phyloP scores from a whole-genome alignment of 2,797 vertebrate species.

The Lutjanus argentimaculatus region DNA sequence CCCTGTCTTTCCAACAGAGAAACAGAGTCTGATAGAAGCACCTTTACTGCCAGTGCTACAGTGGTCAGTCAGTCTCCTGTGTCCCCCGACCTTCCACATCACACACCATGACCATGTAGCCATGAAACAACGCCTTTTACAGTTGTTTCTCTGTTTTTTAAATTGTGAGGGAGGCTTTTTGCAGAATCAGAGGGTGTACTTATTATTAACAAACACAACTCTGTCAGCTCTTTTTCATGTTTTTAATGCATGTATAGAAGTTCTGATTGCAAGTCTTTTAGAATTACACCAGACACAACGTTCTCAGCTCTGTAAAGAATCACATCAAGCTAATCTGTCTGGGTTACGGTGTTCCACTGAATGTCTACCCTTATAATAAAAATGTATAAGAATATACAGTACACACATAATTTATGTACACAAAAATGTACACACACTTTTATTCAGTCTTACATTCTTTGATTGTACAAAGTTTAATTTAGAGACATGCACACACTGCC shows the following conservation, averaged over 20 bases:
- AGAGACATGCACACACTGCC: neutral
- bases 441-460: constrained; percentile 7
- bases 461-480: constrained; percentile 26
- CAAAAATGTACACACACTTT: constrained; percentile 14
- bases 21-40: neutral
- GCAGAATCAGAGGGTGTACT: neutral
- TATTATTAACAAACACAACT: neutral
- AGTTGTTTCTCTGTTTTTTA: neutral
- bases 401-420: constrained; percentile 1
- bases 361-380: neutral
- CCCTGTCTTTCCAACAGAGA: neutral
- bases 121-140: too few relatives aligned
- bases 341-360: neutral
- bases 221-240: constrained; percentile 5
- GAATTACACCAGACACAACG: neutral
- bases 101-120: neutral
- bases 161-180: neutral
- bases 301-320: neutral
- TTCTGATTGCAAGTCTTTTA: constrained; percentile 8
- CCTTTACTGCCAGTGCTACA: neutral
- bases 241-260: neutral
- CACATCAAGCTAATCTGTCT: neutral
- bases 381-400: neutral
- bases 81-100: too few relatives aligned
- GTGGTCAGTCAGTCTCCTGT: neutral